These are phyloP conservation scores for Lanius ludovicianus DNA, from an alignment of 2,113 vertebrate genomes.

Conservation along the genomic window DNA sequence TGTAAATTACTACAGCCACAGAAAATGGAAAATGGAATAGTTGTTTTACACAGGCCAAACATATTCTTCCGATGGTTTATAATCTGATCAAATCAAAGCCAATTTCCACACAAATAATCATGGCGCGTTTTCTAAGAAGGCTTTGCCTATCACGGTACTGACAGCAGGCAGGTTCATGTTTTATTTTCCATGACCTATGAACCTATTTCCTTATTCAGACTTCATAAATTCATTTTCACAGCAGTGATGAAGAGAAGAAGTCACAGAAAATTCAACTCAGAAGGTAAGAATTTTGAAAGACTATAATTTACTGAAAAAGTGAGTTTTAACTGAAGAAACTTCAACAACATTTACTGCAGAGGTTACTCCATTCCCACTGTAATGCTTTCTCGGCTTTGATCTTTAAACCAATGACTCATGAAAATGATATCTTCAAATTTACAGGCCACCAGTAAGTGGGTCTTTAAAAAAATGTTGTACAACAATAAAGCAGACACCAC, in stretches of 20 bases:
- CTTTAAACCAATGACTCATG: slow-evolving; percentile 34
- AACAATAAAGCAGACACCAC: neutral
- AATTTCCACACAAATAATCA: neutral
- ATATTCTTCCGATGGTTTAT: neutral
- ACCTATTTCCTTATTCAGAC: neutral
- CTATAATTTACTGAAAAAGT: neutral
- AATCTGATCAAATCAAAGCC: neutral
- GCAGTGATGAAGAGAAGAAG: neutral
- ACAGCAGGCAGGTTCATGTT: neutral
- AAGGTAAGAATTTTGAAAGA: neutral
- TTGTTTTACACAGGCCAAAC: neutral
- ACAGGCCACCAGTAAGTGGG: neutral
- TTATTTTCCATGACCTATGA: neutral
- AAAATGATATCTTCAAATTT: slow-evolving; percentile 29
- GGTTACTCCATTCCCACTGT: neutral
- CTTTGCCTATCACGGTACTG: neutral
- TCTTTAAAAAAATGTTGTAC: neutral
- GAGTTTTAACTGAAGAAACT: neutral
- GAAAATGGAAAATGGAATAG: neutral
- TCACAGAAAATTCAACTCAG: neutral
- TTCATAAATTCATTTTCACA: neutral
- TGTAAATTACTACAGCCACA: neutral
- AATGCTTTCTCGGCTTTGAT: slow-evolving; percentile 22
- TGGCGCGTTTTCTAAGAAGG: neutral
- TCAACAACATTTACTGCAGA: neutral